Evolutionary conservation across 2,888 invertebrate genomes (phyloP).

Genomic region (Polylopha cassiicola): DNA sequence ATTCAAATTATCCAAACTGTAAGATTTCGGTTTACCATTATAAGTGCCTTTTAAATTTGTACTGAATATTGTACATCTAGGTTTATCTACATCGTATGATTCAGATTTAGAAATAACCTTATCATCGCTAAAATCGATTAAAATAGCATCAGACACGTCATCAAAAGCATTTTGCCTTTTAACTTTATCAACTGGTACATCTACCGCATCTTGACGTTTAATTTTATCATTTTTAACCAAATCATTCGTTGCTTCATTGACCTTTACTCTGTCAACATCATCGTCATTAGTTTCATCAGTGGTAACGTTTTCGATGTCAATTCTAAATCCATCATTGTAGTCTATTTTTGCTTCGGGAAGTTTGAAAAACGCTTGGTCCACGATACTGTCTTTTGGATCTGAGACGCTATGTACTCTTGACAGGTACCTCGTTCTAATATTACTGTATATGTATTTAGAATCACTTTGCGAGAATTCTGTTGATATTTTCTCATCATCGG

Average conservation of each 20-base stretch:
- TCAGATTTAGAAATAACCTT: constrained; percentile 41
- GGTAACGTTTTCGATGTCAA: constrained; percentile 56
- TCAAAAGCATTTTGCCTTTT: constrained; percentile 42
- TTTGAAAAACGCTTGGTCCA: constrained; percentile 62
- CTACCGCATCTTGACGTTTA: constrained; percentile 57
- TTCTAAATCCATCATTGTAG: constrained; percentile 34
- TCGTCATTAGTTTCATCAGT: constrained; percentile 59
- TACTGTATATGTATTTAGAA: constrained; percentile 60
- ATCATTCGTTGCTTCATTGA: no score
- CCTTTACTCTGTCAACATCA: constrained; percentile 30
- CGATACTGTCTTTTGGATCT: constrained; percentile 52
- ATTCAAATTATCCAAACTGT: constrained; percentile 62
- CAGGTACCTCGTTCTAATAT: constrained; percentile 62
- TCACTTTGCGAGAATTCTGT: constrained; percentile 51
- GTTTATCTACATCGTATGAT: constrained; percentile 33
- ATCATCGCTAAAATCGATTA: constrained; percentile 32
- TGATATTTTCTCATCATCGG: constrained; percentile 47
- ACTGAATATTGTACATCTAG: constrained; percentile 45
- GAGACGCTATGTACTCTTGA: constrained; percentile 62
- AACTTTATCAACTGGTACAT: constrained; percentile 37
- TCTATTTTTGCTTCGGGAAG: constrained; percentile 31
- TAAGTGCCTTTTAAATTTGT: constrained; percentile 49
- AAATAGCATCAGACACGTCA: constrained; percentile 25
- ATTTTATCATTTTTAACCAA: no score
- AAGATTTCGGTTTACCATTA: constrained; percentile 66